Evolutionary conservation across 2,888 invertebrate genomes (phyloP).

Genomic region (Achlya flavicornis): DNA sequence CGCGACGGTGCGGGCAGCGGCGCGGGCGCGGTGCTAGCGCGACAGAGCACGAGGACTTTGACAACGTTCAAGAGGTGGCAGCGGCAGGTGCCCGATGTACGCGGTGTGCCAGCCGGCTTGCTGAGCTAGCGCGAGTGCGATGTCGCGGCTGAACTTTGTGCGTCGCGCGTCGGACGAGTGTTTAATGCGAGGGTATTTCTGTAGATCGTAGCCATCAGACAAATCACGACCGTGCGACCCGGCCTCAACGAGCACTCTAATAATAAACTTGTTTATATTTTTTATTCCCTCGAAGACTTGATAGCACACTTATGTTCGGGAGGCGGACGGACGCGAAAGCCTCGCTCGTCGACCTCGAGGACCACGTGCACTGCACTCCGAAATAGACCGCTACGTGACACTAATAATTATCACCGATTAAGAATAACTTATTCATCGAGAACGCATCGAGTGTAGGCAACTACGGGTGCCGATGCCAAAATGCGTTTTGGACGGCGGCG

Average conservation of each 20-base stretch:
- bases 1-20: not conserved
- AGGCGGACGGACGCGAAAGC: constrained; percentile 40
- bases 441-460: constrained; percentile 34
- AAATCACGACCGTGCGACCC: constrained; percentile 83
- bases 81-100: constrained; percentile 16
- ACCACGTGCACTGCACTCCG: constrained; percentile 79
- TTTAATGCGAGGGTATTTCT: constrained; percentile 80
- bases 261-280: constrained; percentile 84
- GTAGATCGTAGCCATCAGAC: constrained; percentile 81
- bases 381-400: constrained; percentile 66
- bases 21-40: constrained; percentile 13
- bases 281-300: constrained; percentile 72
- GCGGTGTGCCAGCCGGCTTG: constrained; percentile 47
- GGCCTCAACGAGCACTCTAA: constrained; percentile 80
- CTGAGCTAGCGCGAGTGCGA: constrained; percentile 54
- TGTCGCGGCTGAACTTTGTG: constrained; percentile 65
- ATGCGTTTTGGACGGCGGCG: constrained; percentile 47
- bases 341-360: constrained; percentile 63
- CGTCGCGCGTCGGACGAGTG: constrained; percentile 60
- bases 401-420: constrained; percentile 46
- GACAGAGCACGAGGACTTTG: constrained; percentile 26
- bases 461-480: constrained; percentile 55
- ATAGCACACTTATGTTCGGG: constrained; percentile 51
- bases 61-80: constrained; percentile 23
- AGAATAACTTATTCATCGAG: constrained; percentile 44